Evolutionary conservation across 2,797 vertebrate genomes (phyloP).

Genomic region (Prionace glauca): DNA sequence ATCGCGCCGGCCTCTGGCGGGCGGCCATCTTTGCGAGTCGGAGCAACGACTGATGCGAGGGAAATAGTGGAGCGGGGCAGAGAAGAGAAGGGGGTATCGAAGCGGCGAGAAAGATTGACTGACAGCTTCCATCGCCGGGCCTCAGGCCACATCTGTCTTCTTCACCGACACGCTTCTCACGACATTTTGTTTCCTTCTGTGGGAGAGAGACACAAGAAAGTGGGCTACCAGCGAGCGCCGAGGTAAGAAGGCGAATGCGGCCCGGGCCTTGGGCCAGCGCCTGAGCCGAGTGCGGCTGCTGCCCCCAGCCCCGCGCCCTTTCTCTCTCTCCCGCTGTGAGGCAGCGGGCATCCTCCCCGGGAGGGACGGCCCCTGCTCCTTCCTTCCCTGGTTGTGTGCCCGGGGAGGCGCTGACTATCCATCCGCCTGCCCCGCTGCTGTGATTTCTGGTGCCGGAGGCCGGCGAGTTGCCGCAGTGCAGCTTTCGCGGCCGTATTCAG

Average conservation of each 20-base stretch:
- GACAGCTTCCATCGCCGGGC: not conserved
- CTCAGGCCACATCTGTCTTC: not conserved
- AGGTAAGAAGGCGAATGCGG: not conserved
- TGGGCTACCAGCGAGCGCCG: not conserved
- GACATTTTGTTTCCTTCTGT: no score
- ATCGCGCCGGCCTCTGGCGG: not conserved
- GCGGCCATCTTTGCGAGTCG: not conserved
- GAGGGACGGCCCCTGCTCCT: no score
- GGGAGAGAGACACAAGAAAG: not conserved
- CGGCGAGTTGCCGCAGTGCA: constrained; percentile 23
- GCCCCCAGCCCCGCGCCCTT: not conserved
- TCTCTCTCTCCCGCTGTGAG: not conserved
- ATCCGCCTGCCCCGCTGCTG: no score
- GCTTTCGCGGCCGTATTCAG: not conserved
- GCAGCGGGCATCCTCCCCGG: no score
- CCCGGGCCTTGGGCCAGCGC: not conserved
- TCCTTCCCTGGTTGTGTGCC: no score
- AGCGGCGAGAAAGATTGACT: not conserved
- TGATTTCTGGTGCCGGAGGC: not conserved
- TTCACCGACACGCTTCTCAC: not conserved
- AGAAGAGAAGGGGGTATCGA: no score
- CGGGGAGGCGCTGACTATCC: no score
- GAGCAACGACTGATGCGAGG: not conserved
- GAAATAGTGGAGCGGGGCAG: no score
- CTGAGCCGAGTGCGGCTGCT: not conserved